phyloP scores from a whole-genome alignment of 2,113 vertebrate species.

The Rhynchomys soricoides region DNA sequence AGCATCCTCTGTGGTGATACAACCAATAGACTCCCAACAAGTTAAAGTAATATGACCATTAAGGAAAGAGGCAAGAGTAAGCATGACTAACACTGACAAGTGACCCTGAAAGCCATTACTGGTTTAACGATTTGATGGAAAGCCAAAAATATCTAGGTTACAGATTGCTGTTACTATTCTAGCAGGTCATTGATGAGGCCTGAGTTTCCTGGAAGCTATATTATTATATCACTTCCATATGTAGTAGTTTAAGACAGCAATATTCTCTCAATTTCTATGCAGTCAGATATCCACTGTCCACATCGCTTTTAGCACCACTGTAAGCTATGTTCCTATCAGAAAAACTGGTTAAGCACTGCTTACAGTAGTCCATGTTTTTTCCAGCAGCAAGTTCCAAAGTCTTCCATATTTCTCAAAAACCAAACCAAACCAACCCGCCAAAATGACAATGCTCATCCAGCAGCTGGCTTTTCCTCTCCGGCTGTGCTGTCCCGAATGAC shows the following conservation, averaged over 20 bases:
- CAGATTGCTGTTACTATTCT: background rate
- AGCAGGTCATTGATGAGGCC: background rate
- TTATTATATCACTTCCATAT: background rate
- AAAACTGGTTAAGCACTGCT: background rate
- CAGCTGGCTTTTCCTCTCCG: background rate
- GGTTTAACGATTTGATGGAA: constrained; percentile 30
- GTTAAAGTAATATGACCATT: background rate
- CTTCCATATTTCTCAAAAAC: background rate
- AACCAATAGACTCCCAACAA: background rate
- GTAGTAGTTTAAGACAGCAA: background rate
- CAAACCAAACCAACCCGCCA: background rate
- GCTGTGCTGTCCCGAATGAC: background rate
- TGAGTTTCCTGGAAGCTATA: background rate
- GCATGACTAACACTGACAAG: constrained; percentile 14
- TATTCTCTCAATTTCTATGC: background rate
- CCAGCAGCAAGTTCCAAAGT: background rate
- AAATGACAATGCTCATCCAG: background rate
- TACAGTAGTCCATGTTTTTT: background rate
- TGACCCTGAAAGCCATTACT: background rate
- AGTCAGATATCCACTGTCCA: background rate
- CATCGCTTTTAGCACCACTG: background rate
- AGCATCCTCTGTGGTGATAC: background rate
- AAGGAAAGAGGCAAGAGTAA: background rate
- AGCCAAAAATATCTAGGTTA: background rate
- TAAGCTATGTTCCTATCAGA: background rate